Conservation (phyloP, 2,113 vertebrate genomes). For the Herpetotheres cachinnans region DNA sequence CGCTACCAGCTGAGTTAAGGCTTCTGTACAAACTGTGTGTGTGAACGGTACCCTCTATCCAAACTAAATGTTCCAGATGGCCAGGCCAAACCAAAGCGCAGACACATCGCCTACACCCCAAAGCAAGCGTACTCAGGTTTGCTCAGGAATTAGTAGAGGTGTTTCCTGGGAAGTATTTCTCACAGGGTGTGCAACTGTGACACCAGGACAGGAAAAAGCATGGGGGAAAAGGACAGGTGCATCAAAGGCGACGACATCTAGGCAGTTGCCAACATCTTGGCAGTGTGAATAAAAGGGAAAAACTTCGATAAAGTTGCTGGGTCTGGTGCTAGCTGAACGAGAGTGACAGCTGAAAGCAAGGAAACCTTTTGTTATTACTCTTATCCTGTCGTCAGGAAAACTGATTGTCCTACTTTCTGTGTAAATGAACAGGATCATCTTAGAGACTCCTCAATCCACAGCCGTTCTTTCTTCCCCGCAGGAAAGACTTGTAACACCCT, state of each 20-base stretch:
- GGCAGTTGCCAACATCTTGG: background rate
- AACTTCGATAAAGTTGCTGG: background rate
- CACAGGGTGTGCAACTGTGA: background rate
- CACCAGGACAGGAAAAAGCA: background rate
- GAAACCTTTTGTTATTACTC: background rate
- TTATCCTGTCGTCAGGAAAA: background rate
- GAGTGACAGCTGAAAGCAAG: background rate
- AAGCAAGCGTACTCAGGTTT: background rate
- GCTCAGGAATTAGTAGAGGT: background rate
- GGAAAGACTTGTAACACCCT: accelerated
- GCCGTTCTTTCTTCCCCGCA: background rate
- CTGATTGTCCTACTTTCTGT: background rate
- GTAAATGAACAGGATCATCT: background rate
- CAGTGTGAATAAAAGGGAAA: background rate
- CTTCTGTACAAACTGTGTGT: background rate
- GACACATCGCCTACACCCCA: background rate
- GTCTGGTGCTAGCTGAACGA: background rate
- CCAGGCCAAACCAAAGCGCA: background rate
- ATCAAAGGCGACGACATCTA: background rate
- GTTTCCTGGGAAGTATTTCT: background rate
- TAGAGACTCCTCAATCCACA: background rate
- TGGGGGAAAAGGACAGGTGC: background rate
- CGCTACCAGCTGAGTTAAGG: background rate
- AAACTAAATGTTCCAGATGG: background rate
- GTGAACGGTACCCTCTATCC: background rate